phyloP scores from a whole-genome alignment of 1,140 invertebrate species.

The Pararge aegeria region DNA sequence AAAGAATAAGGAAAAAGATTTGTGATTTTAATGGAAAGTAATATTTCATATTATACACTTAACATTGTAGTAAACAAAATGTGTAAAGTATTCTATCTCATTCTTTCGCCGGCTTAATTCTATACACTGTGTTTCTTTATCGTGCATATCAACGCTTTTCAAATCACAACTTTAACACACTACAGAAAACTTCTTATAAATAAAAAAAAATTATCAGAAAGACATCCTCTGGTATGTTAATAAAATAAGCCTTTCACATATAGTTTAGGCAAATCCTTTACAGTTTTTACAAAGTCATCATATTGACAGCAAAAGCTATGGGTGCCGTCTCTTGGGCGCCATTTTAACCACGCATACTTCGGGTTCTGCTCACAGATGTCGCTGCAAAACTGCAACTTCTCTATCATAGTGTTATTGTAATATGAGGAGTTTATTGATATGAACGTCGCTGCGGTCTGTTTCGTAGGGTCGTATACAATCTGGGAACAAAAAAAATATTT shows the following conservation, averaged over 20 bases:
- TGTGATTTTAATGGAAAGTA: no score
- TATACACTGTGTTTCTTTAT: no score
- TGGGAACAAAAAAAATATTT: conserved; percentile 36
- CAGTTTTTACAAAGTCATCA: conserved; percentile 34
- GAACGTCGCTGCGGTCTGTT: conserved; percentile 43
- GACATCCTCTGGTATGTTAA: no score
- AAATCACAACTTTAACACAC: no score
- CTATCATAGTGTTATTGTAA: conserved; percentile 40
- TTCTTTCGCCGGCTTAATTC: no score
- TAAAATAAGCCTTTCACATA: conserved; percentile 47
- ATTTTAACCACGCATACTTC: conserved; percentile 48
- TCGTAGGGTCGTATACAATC: conserved; percentile 46
- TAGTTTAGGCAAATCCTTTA: conserved; percentile 42
- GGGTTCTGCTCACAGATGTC: conserved; percentile 44
- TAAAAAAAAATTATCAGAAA: no score
- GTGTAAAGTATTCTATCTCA: no score
- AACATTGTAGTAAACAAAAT: no score
- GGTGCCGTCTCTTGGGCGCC: conserved; percentile 54
- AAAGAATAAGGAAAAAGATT: no score
- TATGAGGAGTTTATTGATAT: conserved; percentile 60
- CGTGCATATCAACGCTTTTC: no score
- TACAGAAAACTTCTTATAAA: no score
- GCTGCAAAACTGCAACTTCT: conserved; percentile 44
- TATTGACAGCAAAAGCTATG: conserved; percentile 65
- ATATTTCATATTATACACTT: no score